phyloP scores from a whole-genome alignment of 2,888 invertebrate species.

The Apotomis betuletana region DNA sequence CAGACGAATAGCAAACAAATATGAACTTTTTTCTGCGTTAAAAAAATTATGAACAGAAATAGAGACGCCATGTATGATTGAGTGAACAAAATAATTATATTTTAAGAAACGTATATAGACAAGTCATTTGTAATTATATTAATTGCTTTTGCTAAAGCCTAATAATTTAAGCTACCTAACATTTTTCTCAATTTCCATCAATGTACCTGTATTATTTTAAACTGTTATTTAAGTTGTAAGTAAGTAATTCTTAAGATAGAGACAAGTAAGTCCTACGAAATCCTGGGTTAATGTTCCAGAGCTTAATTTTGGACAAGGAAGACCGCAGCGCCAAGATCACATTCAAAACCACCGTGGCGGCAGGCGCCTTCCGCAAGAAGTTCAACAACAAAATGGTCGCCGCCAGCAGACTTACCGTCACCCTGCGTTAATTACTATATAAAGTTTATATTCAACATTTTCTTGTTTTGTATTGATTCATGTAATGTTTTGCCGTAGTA shows the following conservation, averaged over 20 bases:
- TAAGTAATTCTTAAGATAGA: conserved; percentile 9
- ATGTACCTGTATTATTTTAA: background rate
- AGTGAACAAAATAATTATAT: too few relatives aligned
- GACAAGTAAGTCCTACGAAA: conserved; percentile 42
- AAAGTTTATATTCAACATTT: background rate
- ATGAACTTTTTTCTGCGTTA: too few relatives aligned
- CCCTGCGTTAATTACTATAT: conserved; percentile 49
- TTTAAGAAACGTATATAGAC: background rate
- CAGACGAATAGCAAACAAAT: too few relatives aligned
- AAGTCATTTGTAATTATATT: background rate
- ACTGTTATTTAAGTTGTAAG: background rate
- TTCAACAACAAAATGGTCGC: conserved; percentile 81
- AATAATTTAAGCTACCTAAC: conserved; percentile 49
- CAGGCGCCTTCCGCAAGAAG: conserved; percentile 73
- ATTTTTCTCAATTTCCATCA: conserved; percentile 52
- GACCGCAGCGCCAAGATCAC: conserved; percentile 71
- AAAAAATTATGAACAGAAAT: background rate
- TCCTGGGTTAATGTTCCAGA: conserved; percentile 71
- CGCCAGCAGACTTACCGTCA: conserved; percentile 72
- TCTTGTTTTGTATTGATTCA: background rate
- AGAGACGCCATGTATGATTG: background rate
- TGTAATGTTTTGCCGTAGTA: background rate
- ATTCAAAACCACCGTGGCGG: conserved; percentile 69
- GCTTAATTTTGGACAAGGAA: conserved; percentile 72
- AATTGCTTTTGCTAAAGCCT: background rate